Percentiles rank a stretch among this genome's conserved stretches.
Evolutionary conservation across 2,888 invertebrate species (phyloP).

Genomic region (Bhutanitis thaidina): DNA sequence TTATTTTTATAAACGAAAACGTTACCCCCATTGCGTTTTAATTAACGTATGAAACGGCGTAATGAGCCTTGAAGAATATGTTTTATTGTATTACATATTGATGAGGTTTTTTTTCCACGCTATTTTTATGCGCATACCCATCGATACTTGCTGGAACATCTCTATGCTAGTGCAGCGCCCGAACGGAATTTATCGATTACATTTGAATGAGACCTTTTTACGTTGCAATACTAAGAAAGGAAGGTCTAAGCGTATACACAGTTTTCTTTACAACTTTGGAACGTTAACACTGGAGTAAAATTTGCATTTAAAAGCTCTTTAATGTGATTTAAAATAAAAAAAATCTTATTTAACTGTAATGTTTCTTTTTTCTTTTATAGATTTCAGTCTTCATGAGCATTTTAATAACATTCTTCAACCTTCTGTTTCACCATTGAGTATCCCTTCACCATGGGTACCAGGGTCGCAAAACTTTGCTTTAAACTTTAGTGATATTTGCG

Average conservation of each 20-base stretch:
- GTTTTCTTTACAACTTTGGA: no score
- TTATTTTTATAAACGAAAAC: neutral
- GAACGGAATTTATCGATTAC: neutral
- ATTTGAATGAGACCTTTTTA: slow-evolving; percentile 4
- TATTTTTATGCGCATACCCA: slow-evolving; percentile 7
- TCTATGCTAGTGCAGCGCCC: neutral
- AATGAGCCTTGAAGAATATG: slow-evolving; percentile 34
- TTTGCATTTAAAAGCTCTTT: no score
- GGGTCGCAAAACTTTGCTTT: no score
- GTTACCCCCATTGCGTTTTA: slow-evolving; percentile 7
- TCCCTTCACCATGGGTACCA: no score
- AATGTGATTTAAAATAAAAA: no score
- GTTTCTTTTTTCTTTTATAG: no score
- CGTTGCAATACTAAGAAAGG: neutral
- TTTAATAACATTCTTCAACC: no score
- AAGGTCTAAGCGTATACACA: neutral
- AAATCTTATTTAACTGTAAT: no score
- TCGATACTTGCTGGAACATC: neutral
- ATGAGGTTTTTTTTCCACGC: slow-evolving; percentile 30
- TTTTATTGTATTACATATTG: slow-evolving; percentile 41
- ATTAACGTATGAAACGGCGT: slow-evolving; percentile 30
- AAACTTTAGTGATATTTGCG: no score
- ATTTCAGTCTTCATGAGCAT: no score
- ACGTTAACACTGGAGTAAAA: no score
- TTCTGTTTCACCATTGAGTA: no score